Base-by-base conservation (phyloP, 2,888 invertebrate genomes). In the Eupithecia exiguata region DNA sequence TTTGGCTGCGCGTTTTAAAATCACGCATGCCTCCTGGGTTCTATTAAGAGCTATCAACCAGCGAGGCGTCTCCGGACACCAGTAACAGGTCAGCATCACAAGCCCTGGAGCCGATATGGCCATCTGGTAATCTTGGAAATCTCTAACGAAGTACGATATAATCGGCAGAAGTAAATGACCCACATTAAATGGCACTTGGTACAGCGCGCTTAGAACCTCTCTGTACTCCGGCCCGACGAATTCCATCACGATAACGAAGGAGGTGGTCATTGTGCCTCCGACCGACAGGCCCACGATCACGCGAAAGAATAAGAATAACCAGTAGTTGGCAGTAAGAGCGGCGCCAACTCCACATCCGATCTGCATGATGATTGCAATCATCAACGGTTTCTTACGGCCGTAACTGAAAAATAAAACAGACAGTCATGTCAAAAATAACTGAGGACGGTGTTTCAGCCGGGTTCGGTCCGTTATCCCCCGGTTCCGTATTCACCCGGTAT, bases 11-110 rank as follows among this genome's bases (percentile, higher is more conserved):
- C 5, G 3, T 21, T 10, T 21, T 21, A 65, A 65, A n/a, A 65
- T 65, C 6, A 12, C 14, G 25, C 10, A 5, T 3, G 65, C 65
- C 1, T 5, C 21, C 14, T 65, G 40, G 2, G n/a, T 36, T 21
- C 14, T 38, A 21, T 65, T 65, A 5, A 12, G 1, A n/a, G 40
- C 38, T 21, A 65, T 65, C 21, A 65, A 38, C 65, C 65, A 65
- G 21, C 65, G 65, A 7, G 65, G 95, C 89, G 65, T 65, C 21
- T 65, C 65, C 38, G 65, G 65, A 4, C n/a, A 36, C 65, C 38
- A 40, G 21, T 21, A 65, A 21, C 38, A 65, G 38, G 10, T 0
- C 12, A 65, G 65, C 65, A 65, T 65, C 4, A 65, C 0, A 36
- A 65, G 1, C 1, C 38, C 65, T 10, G 65, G 65, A 18, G 65